Evolutionary conservation across 2,888 invertebrate species (phyloP), one percentile per base, ranked within the genome.

Genomic region (Rotaria socialis): DNA sequence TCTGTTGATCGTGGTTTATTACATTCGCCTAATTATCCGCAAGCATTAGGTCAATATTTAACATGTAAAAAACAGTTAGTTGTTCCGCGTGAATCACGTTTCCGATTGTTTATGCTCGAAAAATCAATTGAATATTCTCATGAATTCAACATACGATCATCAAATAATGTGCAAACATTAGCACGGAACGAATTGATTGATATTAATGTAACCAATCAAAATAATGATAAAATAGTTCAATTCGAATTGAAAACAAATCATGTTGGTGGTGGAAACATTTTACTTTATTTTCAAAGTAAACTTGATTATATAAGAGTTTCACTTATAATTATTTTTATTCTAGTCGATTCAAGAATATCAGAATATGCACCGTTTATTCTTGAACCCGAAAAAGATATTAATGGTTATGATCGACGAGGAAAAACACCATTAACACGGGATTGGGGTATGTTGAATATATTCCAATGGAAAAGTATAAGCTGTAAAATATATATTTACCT

Each of bases 201-300:
- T 80, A 14, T 80, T 8, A 80, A 80, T 47, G n/a, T 47, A 11
- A 47, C 80, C 0, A 47, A 47, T 24, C 67, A 22, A 22, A 22
- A 27, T 41, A 14, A 67, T 67, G 16, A 67, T 67, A 47, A 80
- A n/a, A 8, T 47, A 24, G 47, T 47, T n/a, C 24, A 80, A n/a
- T 80, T 80, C 47, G 24, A 80, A 80, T 47, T 80, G 22, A 80
- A 80, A 80, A 80, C 80, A 43, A 80, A 80, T 47, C 80, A 80
- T 80, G 10, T 47, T 47, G 80, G 47, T 47, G 80, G 5, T 19
- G 80, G 47, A 80, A 7, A 47, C 2, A 47, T 80, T 80, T 11
- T 80, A 43, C n/a, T 80, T 5, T 80, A 80, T 47, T 80, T 80
- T 80, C 80, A 80, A 80, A n/a, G 80, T 80, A 80, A 80, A 47